Evolutionary conservation across 2,797 vertebrate species (phyloP).

Genomic region (Coregonus suidteri): DNA sequence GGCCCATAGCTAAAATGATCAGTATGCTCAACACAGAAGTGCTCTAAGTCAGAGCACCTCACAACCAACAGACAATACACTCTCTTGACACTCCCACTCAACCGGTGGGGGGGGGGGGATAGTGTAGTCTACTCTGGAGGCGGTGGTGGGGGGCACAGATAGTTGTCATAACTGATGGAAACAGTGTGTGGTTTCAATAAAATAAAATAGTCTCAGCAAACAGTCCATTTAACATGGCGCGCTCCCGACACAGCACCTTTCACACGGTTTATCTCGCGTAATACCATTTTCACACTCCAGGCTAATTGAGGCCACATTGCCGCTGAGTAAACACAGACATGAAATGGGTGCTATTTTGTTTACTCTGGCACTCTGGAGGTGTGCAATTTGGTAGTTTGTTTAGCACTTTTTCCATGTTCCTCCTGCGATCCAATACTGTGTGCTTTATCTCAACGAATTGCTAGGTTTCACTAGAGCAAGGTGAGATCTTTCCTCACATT

Average conservation of each 20-base stretch:
- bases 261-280: constrained; percentile 57
- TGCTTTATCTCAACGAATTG: constrained; percentile 61
- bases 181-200: constrained; percentile 20
- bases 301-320: constrained; percentile 64
- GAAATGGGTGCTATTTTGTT: constrained; percentile 63
- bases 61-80: background rate
- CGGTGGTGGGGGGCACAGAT: constrained; percentile 6
- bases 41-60: background rate
- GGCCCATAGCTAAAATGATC: background rate
- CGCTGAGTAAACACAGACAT: constrained; percentile 68
- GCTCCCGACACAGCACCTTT: constrained; percentile 36
- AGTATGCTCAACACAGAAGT: background rate
- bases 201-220: constrained; percentile 11
- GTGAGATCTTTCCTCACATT: constrained; percentile 23
- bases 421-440: constrained; percentile 57
- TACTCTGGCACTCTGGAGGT: constrained; percentile 65
- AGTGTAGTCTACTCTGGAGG: constrained; percentile 5
- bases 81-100: constrained; percentile 2
- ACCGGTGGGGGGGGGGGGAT: background rate
- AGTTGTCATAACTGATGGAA: constrained; percentile 20
- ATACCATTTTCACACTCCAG: constrained; percentile 60
- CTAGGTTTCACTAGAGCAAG: constrained; percentile 35
- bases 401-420: constrained; percentile 59
- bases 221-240: constrained; percentile 6
- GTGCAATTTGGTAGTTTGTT: constrained; percentile 72